A percentile compares a stretch with the other conserved stretches of the same genome.
These are phyloP conservation scores for Epinotia brunnichana DNA, from an alignment of 2,888 invertebrate species.

Conservation along the genomic window DNA sequence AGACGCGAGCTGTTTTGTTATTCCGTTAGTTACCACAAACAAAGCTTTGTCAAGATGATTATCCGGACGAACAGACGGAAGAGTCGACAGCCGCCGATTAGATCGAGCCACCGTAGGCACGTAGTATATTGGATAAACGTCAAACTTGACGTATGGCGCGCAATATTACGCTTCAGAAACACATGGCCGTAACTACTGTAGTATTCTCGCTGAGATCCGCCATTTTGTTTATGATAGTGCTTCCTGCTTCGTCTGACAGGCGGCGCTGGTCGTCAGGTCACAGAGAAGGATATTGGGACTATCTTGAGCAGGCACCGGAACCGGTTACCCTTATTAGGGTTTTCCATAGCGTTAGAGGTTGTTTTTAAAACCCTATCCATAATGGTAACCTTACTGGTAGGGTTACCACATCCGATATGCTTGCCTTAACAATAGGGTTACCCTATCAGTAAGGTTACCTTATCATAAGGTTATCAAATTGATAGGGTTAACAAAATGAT, in stretches of 20 bases:
- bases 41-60: constrained; percentile 47
- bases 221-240: not conserved
- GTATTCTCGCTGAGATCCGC: not conserved
- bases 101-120: constrained; percentile 67
- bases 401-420: too few species aligned
- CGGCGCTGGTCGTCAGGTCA: constrained; percentile 2
- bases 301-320: too few species aligned
- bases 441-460: too few species aligned
- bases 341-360: too few species aligned
- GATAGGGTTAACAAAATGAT: too few species aligned
- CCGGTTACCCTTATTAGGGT: too few species aligned
- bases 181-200: not conserved
- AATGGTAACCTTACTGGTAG: too few species aligned
- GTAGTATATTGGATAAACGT: constrained; percentile 80
- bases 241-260: constrained; percentile 28
- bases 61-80: constrained; percentile 54
- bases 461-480: too few species aligned
- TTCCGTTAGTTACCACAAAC: constrained; percentile 9
- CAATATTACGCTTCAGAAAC: constrained; percentile 38
- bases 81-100: constrained; percentile 65
- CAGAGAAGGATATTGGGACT: not conserved
- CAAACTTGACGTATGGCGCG: constrained; percentile 74
- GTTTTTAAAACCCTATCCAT: too few species aligned
- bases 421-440: too few species aligned
- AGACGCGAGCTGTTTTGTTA: constrained; percentile 5